Evolutionary conservation across 2,113 vertebrate species (phyloP).

Genomic region (Siniperca chuatsi): DNA sequence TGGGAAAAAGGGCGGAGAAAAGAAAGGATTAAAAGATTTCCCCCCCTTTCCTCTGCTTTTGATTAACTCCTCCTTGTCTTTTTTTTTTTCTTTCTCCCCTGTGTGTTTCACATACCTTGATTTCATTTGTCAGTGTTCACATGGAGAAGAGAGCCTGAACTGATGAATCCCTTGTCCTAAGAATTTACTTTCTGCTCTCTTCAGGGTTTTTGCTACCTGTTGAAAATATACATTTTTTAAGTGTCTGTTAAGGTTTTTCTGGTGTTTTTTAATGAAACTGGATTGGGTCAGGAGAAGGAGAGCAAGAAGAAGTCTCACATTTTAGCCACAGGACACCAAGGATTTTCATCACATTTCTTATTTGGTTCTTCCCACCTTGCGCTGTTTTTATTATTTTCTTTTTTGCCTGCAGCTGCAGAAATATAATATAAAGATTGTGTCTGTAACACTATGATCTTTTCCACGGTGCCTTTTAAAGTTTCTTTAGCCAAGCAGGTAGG

Average conservation of each 20-base stretch:
- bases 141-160: constrained; percentile 42
- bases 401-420: constrained; percentile 22
- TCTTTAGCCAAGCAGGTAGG: constrained; percentile 76
- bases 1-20: constrained; percentile 72
- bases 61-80: constrained; percentile 63
- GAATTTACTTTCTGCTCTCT: constrained; percentile 6
- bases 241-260: background rate
- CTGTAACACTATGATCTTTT: constrained; percentile 67
- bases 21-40: constrained; percentile 67
- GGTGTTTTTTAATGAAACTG: constrained; percentile 18
- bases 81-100: constrained; percentile 32
- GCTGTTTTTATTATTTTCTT: background rate
- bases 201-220: constrained; percentile 14
- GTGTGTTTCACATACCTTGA: constrained; percentile 71
- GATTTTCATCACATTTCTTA: constrained; percentile 25
- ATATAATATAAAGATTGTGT: constrained; percentile 13
- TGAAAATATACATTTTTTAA: constrained; percentile 24
- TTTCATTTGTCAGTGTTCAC: constrained; percentile 71
- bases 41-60: constrained; percentile 71
- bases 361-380: constrained; percentile 9
- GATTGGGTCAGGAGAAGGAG: constrained; percentile 25
- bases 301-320: constrained; percentile 41
- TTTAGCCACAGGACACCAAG: constrained; percentile 16
- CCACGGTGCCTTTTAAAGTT: constrained; percentile 65
- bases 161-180: constrained; percentile 21